Percentiles rank a stretch among this genome's conserved stretches.
Conservation (phyloP, 2,888 invertebrate genomes). For the Xanthorhoe spadicearia region DNA sequence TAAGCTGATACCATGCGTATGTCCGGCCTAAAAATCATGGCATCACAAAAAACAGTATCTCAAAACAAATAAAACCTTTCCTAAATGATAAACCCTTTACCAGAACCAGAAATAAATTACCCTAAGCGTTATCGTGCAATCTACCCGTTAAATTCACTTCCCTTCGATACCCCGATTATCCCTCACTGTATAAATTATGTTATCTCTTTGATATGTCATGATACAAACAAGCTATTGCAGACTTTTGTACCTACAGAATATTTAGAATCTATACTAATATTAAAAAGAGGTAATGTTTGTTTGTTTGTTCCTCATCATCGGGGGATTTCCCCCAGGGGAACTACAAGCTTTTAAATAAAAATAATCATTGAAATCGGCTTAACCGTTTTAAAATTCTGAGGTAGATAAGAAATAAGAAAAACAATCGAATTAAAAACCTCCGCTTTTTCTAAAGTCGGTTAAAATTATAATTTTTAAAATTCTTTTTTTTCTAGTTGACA, state of each 20-base stretch:
- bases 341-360: no score
- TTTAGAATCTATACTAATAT: neutral
- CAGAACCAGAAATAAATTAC: slow-evolving; percentile 8
- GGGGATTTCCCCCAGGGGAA: no score
- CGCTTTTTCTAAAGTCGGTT: no score
- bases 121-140: slow-evolving; percentile 7
- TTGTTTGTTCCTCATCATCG: no score
- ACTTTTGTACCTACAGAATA: neutral
- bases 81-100: slow-evolving; percentile 3
- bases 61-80: neutral
- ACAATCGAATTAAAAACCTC: no score
- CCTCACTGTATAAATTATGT: slow-evolving; percentile 4
- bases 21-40: neutral
- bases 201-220: slow-evolving; percentile 2
- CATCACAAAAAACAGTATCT: neutral
- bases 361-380: no score
- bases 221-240: neutral
- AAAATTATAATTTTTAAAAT: no score
- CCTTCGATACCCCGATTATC: slow-evolving; percentile 5
- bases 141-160: slow-evolving; percentile 7
- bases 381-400: no score
- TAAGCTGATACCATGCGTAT: no score
- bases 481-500: no score
- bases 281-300: no score
- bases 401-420: no score